A percentile compares a stretch with the other conserved stretches of the same genome.
Evolutionary conservation across 2,113 vertebrate species (phyloP).

Genomic region (Pygoscelis adeliae): DNA sequence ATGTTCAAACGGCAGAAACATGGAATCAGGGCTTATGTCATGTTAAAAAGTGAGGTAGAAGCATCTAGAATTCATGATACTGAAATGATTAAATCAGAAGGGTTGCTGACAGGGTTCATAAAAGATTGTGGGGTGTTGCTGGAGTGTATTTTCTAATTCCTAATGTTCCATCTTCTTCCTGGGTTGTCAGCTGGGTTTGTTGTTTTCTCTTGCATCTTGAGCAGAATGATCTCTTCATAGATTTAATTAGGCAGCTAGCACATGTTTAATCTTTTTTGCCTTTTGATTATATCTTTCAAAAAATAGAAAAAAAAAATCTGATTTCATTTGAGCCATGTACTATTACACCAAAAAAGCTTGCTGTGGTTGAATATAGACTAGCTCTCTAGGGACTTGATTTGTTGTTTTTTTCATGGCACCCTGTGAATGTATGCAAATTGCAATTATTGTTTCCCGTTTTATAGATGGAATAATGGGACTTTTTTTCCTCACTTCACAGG

Average conservation of each 20-base stretch:
- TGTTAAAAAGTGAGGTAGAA: background rate
- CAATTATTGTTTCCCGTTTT: background rate
- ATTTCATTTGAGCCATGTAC: background rate
- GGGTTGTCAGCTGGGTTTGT: background rate
- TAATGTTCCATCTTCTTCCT: background rate
- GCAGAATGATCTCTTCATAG: conserved; percentile 23
- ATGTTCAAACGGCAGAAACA: background rate
- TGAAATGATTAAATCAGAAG: background rate
- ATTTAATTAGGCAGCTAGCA: conserved; percentile 30
- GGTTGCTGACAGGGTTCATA: background rate
- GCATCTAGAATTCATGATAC: background rate
- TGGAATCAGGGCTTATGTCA: background rate
- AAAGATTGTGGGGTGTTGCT: background rate
- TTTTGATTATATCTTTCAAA: conserved; percentile 39
- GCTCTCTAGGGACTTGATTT: background rate
- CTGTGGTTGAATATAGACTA: background rate
- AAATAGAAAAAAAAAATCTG: background rate
- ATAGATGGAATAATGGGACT: background rate
- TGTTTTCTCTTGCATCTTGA: conserved; percentile 28
- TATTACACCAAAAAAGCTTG: background rate
- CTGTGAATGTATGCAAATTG: background rate
- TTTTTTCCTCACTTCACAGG: background rate
- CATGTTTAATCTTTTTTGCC: conserved; percentile 4
- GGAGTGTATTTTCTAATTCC: background rate
- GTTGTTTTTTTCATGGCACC: background rate